phyloP scores from a whole-genome alignment of 64 coral and sea anemone species.

The Stichodactyla helianthus region DNA sequence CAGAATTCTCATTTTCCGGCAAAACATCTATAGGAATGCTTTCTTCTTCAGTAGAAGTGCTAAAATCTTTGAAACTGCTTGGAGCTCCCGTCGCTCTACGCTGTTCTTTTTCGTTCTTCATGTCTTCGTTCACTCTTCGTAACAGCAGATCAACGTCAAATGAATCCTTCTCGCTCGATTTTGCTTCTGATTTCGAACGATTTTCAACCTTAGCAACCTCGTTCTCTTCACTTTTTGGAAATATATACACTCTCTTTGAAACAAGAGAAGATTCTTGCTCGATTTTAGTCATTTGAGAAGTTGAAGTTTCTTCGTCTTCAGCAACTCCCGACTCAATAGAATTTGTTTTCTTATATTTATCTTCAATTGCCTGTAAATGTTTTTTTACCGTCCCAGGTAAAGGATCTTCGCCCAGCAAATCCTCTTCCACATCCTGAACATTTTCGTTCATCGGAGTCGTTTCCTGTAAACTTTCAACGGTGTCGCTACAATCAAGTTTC shows the following conservation, averaged over 20 bases:
- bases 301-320: neutral
- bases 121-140: slow-evolving; percentile 45
- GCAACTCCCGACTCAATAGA: neutral
- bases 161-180: neutral
- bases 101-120: slow-evolving; percentile 31
- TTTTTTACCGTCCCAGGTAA: slow-evolving; percentile 38
- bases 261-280: neutral
- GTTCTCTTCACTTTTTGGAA: slow-evolving; percentile 3
- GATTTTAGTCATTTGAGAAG: neutral
- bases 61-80: neutral
- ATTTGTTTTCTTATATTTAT: slow-evolving; percentile 15
- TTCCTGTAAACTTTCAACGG: neutral
- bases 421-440: slow-evolving; percentile 5
- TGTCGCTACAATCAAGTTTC: neutral
- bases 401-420: slow-evolving; percentile 29
- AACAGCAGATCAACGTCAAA: slow-evolving; percentile 13
- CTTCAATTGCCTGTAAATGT: slow-evolving; percentile 37
- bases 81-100: neutral
- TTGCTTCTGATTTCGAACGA: neutral
- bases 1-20: neutral
- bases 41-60: neutral
- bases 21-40: neutral
- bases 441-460: neutral
- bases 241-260: neutral
- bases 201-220: neutral